Base-by-base conservation (phyloP, 2,113 vertebrate genomes). In the Talpa occidentalis region DNA sequence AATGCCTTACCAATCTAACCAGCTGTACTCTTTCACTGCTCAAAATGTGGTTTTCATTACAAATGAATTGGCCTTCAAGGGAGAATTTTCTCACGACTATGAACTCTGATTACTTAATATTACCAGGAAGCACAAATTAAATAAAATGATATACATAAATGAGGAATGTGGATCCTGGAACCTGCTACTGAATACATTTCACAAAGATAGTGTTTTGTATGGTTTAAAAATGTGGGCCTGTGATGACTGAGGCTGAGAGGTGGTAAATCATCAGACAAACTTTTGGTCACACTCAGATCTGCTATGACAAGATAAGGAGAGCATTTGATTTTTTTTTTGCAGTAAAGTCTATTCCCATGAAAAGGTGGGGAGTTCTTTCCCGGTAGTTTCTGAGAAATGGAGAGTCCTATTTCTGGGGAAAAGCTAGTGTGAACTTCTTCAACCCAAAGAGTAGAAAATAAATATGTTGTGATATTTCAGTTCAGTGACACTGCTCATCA, bases 31-130 rank as follows among this genome's bases (percentile, higher is more conserved):
- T 67, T 86, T 78, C 35, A 89, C 32, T 32, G 22, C 64, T 95
- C 44, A 22, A 88, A 94, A 94, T 86, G 74, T 78, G 87, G 49
- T 91, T 95, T 84, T 82, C 44, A 76, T 97, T 94, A 91, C 2
- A 12, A 81, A 83, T 82, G 40, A 72, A 77, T 90, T 94, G 83
- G 74, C 67, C 40, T 96, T 92, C 1, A 1, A 67, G 72, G 80
- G 44, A 88, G 80, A 93, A 77, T 88, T 95, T 94, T 95, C 91
- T 52, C 56, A 95, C 77, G 79, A 76, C 79, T 88, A 72, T n/a
- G 83, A 95, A 84, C 32, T 84, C 72, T 62, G 85, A 90, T 95
- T 91, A 87, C 74, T 84, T 95, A 88, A 85, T 81, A 95, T 95
- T 94, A 86, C 76, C 82, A 89, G 88, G 90, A 95, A 96, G 92